phyloP scores from a whole-genome alignment of 2,888 invertebrate genomes.

The Hofmannophila pseudospretella region DNA sequence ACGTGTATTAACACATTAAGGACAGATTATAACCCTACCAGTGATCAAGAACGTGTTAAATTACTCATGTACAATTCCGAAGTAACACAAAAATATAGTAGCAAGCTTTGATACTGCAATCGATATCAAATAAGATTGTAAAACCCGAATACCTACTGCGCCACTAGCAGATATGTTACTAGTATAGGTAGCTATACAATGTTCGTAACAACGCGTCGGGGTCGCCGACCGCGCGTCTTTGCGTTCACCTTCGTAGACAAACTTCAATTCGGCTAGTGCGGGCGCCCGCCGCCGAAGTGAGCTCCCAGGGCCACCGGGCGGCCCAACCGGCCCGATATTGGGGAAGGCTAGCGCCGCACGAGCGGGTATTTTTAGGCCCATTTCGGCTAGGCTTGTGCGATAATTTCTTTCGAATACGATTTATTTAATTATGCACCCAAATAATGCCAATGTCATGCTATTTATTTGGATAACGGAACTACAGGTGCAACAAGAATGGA shows the following conservation, averaged over 20 bases:
- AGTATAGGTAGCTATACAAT: conserved; percentile 23
- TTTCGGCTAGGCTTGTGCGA: background rate
- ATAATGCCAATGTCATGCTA: too few relatives aligned
- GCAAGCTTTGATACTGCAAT: too few relatives aligned
- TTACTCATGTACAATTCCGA: too few relatives aligned
- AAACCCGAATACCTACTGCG: conserved; percentile 11
- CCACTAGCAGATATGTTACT: conserved; percentile 61
- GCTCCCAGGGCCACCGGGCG: conserved; percentile 24
- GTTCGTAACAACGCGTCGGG: conserved; percentile 38
- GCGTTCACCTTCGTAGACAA: conserved; percentile 70
- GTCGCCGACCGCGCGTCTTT: conserved; percentile 67
- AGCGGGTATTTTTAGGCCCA: conserved; percentile 12
- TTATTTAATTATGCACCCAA: too few relatives aligned
- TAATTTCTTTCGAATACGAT: too few relatives aligned
- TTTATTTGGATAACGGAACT: too few relatives aligned
- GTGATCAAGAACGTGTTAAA: too few relatives aligned
- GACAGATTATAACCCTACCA: too few relatives aligned
- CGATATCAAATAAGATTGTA: background rate
- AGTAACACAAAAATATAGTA: too few relatives aligned
- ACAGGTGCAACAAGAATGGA: too few relatives aligned
- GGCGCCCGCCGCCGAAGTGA: conserved; percentile 21
- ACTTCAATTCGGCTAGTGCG: conserved; percentile 56
- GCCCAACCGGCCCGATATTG: conserved; percentile 40
- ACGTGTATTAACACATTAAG: too few relatives aligned
- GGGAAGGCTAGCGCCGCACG: conserved; percentile 36